Conservation (phyloP, 2,113 vertebrate species). For the Eudyptes chrysolophus region DNA sequence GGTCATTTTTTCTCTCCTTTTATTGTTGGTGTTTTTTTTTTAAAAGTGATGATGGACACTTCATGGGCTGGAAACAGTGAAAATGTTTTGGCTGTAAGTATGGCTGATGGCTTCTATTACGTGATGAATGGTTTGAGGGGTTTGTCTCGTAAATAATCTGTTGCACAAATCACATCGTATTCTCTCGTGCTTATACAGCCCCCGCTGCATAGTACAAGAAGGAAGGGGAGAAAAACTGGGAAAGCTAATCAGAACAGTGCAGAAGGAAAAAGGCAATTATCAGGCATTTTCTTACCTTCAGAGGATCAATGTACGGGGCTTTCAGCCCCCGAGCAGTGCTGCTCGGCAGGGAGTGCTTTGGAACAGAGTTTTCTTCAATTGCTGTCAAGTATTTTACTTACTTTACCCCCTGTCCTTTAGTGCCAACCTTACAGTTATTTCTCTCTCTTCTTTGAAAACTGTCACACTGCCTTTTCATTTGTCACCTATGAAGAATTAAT, state of each 20-base stretch:
- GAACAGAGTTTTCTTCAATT: background rate
- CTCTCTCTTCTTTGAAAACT: background rate
- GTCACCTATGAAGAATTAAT: background rate
- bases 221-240: background rate
- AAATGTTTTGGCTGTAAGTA: background rate
- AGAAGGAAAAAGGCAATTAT: background rate
- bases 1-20: background rate
- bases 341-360: background rate
- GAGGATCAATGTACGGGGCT: fast-evolving
- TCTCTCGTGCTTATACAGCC: background rate
- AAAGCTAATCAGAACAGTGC: background rate
- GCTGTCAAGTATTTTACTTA: background rate
- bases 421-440: background rate
- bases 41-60: background rate
- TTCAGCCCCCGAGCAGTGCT: background rate
- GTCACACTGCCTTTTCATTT: background rate
- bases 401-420: background rate
- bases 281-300: background rate
- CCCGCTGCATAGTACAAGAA: fast-evolving
- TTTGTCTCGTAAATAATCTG: background rate
- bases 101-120: background rate
- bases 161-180: fast-evolving
- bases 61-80: background rate
- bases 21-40: background rate
- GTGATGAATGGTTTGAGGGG: background rate